Evolutionary conservation across 1,140 invertebrate species (phyloP).

Genomic region (Papilio polyxenes): DNA sequence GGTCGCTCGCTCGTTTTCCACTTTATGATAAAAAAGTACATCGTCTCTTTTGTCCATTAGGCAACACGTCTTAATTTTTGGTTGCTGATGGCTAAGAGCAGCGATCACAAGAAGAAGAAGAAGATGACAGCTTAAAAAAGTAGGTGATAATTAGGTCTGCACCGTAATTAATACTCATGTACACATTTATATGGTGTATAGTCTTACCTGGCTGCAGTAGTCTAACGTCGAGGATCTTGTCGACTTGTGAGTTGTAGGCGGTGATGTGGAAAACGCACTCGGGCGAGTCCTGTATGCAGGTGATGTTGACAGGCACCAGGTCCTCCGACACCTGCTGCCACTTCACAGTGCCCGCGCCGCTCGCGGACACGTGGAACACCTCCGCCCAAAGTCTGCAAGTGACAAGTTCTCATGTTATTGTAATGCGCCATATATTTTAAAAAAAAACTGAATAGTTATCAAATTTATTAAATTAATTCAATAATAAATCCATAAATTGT

Average conservation of each 20-base stretch:
- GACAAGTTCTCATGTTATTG: slow-evolving; percentile 24
- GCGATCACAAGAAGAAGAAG: too few relatives aligned
- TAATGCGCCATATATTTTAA: not conserved
- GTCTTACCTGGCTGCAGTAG: slow-evolving; percentile 95
- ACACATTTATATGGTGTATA: not conserved
- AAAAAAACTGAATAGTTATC: too few relatives aligned
- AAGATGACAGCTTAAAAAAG: too few relatives aligned
- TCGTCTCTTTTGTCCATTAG: too few relatives aligned
- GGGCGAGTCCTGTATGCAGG: slow-evolving; percentile 96
- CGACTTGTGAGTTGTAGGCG: slow-evolving; percentile 98
- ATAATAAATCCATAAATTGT: too few relatives aligned
- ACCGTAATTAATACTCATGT: too few relatives aligned
- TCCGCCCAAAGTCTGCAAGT: slow-evolving; percentile 95
- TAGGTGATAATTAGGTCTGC: too few relatives aligned
- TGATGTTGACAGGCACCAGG: slow-evolving; percentile 98
- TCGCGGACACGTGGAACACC: slow-evolving; percentile 97
- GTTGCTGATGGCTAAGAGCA: too few relatives aligned
- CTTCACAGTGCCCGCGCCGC: slow-evolving; percentile 93
- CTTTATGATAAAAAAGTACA: too few relatives aligned
- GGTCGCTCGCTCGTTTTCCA: too few relatives aligned
- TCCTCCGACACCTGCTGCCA: slow-evolving; percentile 99
- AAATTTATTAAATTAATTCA: too few relatives aligned
- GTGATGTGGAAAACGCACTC: slow-evolving; percentile 99
- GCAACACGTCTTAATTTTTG: too few relatives aligned
- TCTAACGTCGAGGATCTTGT: slow-evolving; percentile 98